Conservation (phyloP, 2,797 vertebrate genomes). For the Phrynocephalus vlangalii region DNA sequence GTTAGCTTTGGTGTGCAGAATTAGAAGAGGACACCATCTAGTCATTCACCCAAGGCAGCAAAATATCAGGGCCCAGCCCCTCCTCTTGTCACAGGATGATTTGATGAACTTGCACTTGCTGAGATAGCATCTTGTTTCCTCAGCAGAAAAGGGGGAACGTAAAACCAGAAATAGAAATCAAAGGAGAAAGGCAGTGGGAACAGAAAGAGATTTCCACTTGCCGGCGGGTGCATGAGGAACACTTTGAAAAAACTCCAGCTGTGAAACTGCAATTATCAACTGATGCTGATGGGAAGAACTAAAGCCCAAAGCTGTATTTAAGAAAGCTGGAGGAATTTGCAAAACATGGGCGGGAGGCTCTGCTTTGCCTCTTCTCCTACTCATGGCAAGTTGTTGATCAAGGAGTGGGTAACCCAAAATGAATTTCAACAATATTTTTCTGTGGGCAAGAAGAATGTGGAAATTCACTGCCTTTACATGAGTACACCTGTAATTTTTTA, state of each 20-base stretch:
- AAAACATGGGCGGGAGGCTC: not conserved
- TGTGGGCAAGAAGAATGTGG: not conserved
- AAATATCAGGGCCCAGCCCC: not conserved
- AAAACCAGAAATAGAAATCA: not conserved
- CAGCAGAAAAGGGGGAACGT: not conserved
- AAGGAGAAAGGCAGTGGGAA: not conserved
- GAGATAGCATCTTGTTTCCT: not conserved
- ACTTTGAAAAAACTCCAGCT: conserved; percentile 9
- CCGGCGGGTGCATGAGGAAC: not conserved
- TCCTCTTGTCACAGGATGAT: not conserved
- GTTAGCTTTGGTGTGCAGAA: not conserved
- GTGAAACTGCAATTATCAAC: not conserved
- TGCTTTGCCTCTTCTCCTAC: not conserved
- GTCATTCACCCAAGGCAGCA: not conserved
- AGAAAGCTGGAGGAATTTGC: conserved; percentile 11
- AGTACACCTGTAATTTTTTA: not conserved
- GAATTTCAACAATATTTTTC: not conserved
- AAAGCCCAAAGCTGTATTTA: not conserved
- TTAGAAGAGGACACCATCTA: not conserved
- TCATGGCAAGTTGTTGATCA: not conserved
- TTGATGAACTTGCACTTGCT: not conserved
- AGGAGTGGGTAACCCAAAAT: not conserved
- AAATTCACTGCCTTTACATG: not conserved
- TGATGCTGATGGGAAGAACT: not conserved
- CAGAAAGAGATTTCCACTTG: conserved; percentile 9